These are phyloP conservation scores for Bicyclus anynana DNA, from an alignment of 1,140 invertebrate genomes.

Conservation along the genomic window DNA sequence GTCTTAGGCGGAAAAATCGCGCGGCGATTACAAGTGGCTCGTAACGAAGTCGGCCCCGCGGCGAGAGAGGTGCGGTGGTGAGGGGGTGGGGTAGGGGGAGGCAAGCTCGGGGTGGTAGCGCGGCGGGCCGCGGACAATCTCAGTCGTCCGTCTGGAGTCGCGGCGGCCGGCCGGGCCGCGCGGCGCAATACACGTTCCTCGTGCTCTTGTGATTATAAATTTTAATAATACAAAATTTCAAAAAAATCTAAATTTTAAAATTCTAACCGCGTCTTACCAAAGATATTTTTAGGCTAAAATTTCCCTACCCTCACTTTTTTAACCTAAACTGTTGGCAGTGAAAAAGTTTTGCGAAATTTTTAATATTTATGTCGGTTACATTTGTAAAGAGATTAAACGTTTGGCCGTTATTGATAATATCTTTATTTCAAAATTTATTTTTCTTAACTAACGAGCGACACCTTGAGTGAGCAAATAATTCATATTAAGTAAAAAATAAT, in stretches of 20 bases:
- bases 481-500: constrained; percentile 45
- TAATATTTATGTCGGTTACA: constrained; percentile 75
- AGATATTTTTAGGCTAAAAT: constrained; percentile 74
- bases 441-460: constrained; percentile 51
- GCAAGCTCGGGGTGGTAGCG: constrained; percentile 37
- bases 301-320: constrained; percentile 59
- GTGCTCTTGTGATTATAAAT: constrained; percentile 75
- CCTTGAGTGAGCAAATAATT: constrained; percentile 55
- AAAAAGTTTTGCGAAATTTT: constrained; percentile 71
- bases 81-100: constrained; percentile 26
- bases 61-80: constrained; percentile 32
- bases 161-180: constrained; percentile 71
- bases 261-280: constrained; percentile 65
- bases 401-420: constrained; percentile 71
- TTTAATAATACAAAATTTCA: constrained; percentile 67
- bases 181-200: constrained; percentile 73
- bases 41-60: constrained; percentile 69
- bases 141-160: constrained; percentile 74
- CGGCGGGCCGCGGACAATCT: constrained; percentile 49
- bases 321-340: constrained; percentile 59
- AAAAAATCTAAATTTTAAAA: constrained; percentile 50
- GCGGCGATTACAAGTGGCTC: constrained; percentile 74
- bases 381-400: constrained; percentile 72
- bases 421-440: constrained; percentile 68
- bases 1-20: constrained; percentile 76